Conservation (phyloP, 2,797 vertebrate genomes). For the Neoniphon sammara region DNA sequence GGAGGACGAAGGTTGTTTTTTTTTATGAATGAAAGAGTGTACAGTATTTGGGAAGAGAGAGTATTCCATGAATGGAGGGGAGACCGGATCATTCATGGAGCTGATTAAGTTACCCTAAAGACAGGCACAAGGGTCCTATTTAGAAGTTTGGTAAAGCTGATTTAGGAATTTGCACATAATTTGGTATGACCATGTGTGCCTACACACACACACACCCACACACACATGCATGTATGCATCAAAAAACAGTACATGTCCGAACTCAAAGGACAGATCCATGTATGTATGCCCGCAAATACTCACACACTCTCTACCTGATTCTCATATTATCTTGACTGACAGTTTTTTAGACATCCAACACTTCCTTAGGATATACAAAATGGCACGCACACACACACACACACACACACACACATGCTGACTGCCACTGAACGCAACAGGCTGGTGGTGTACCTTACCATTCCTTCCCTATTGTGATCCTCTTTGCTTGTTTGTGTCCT, state of each 20-base stretch:
- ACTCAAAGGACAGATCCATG: too few relatives aligned
- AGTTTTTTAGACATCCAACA: too few relatives aligned
- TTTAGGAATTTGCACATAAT: conserved; percentile 49
- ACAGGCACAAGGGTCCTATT: conserved; percentile 44
- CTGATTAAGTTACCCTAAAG: conserved; percentile 49
- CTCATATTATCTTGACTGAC: too few relatives aligned
- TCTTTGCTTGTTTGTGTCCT: conserved; percentile 54
- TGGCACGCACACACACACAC: not conserved
- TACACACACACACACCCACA: not conserved
- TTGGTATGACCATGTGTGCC: not conserved
- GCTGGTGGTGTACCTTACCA: not conserved
- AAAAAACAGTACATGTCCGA: not conserved
- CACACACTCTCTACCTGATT: too few relatives aligned
- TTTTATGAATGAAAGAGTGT: conserved; percentile 24
- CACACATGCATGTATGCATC: not conserved
- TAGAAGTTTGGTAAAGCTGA: conserved; percentile 32
- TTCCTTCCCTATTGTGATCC: conserved; percentile 24
- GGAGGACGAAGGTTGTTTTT: not conserved
- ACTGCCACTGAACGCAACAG: not conserved
- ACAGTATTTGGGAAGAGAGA: not conserved
- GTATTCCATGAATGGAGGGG: conserved; percentile 18
- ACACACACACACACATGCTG: not conserved
- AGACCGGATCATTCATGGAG: conserved; percentile 18
- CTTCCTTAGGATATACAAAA: too few relatives aligned
- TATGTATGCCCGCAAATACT: too few relatives aligned